Percentiles rank a stretch among this genome's conserved stretches.
Evolutionary conservation across 1,140 invertebrate genomes (phyloP).

Genomic region (Atta texana): DNA sequence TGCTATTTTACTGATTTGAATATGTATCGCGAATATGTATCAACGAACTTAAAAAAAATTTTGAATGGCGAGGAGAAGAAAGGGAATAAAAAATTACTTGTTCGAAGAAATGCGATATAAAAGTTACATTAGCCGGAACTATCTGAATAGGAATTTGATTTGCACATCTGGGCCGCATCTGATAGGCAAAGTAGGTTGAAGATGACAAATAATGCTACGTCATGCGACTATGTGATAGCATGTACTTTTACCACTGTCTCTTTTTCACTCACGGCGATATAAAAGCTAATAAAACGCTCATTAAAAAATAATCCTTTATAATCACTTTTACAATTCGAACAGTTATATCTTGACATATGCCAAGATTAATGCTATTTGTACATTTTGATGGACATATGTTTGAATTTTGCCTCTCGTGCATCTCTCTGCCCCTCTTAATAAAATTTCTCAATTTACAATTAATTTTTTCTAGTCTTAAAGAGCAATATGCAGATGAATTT

Average conservation of each 20-base stretch:
- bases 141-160: slow-evolving; percentile 36
- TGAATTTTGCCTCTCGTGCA: not conserved
- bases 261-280: not conserved
- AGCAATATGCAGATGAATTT: not conserved
- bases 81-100: not conserved
- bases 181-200: slow-evolving; percentile 48
- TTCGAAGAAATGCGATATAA: slow-evolving; percentile 7
- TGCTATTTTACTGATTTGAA: not conserved
- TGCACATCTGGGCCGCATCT: slow-evolving; percentile 38
- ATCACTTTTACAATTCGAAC: not conserved
- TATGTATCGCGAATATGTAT: too few species aligned
- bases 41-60: slow-evolving; percentile 39
- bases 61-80: not conserved
- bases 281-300: not conserved
- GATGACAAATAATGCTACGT: slow-evolving; percentile 45
- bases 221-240: slow-evolving; percentile 25
- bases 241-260: not conserved
- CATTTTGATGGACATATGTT: not conserved
- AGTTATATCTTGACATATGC: not conserved
- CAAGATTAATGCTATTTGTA: slow-evolving; percentile 5
- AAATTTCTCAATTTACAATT: not conserved
- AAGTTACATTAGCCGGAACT: slow-evolving; percentile 33
- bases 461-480: not conserved
- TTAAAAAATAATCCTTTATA: not conserved
- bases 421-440: not conserved